These are phyloP conservation scores for Xenops minutus DNA, from an alignment of 2,797 vertebrate species.

Conservation along the genomic window DNA sequence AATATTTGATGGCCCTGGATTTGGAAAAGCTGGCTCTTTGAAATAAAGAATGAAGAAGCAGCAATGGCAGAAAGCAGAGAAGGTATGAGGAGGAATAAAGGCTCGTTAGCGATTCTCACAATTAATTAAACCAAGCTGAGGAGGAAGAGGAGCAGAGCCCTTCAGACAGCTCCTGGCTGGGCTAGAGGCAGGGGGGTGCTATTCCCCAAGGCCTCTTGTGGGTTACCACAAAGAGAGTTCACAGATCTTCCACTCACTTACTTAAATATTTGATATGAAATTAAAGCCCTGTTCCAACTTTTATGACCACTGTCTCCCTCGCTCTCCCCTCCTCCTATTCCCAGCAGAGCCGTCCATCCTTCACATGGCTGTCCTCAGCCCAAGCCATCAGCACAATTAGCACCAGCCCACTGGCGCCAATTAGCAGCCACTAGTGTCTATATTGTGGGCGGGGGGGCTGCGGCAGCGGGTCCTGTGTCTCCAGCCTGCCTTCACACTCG, in stretches of 20 bases:
- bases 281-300: conserved; percentile 75
- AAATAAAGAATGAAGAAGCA: not conserved
- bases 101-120: conserved; percentile 66
- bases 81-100: not conserved
- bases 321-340: conserved; percentile 60
- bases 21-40: not conserved
- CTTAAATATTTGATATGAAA: conserved; percentile 83
- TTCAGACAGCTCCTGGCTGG: conserved; percentile 30
- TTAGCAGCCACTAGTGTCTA: conserved; percentile 85
- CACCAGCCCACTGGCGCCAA: conserved; percentile 85
- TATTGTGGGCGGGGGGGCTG: conserved; percentile 67
- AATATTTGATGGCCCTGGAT: not conserved
- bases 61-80: not conserved
- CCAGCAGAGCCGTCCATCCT: conserved; percentile 59
- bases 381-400: conserved; percentile 84
- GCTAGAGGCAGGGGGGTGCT: not conserved
- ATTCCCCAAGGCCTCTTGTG: conserved; percentile 68
- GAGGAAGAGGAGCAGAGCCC: conserved; percentile 14
- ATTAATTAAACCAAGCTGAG: conserved; percentile 75
- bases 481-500: conserved; percentile 85
- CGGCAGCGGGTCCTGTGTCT: conserved; percentile 75
- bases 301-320: conserved; percentile 66
- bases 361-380: conserved; percentile 73
- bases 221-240: conserved; percentile 76
- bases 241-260: conserved; percentile 53